Evolutionary conservation across 2,113 vertebrate genomes (phyloP).

Genomic region (Hepsetus odoe): DNA sequence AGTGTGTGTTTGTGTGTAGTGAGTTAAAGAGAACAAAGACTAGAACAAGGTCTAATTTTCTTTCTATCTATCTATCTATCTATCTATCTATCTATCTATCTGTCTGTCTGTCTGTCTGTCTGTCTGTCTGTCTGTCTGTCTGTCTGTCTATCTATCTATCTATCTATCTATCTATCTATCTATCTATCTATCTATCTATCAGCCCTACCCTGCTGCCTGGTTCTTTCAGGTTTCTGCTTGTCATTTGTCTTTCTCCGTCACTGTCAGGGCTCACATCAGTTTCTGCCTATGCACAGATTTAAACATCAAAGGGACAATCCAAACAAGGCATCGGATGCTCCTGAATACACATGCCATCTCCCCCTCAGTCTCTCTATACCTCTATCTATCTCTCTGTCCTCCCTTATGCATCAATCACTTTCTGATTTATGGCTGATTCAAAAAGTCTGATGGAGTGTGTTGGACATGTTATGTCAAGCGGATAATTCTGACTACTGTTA

Average conservation of each 20-base stretch:
- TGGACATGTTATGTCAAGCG: slow-evolving; percentile 8
- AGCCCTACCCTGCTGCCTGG: not conserved
- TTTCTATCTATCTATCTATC: not conserved
- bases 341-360: not conserved
- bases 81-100: not conserved
- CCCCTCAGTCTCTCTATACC: not conserved
- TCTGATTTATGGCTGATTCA: not conserved
- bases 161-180: not conserved
- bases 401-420: not conserved
- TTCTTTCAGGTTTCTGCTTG: slow-evolving; percentile 11
- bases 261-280: slow-evolving; percentile 20
- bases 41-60: not conserved
- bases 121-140: not conserved
- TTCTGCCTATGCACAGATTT: slow-evolving; percentile 15
- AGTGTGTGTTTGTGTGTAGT: no score
- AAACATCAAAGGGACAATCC: slow-evolving; percentile 31
- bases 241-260: slow-evolving; percentile 7
- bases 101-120: not conserved
- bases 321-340: slow-evolving; percentile 13
- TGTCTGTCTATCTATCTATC: not conserved
- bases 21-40: no score
- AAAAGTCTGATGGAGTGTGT: slow-evolving; percentile 4
- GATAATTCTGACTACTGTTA: not conserved
- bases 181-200: not conserved
- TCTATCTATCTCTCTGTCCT: not conserved